Percentiles rank a stretch among this genome's conserved stretches.
Conservation (phyloP, 2,797 vertebrate species). For the Pitangus sulphuratus region DNA sequence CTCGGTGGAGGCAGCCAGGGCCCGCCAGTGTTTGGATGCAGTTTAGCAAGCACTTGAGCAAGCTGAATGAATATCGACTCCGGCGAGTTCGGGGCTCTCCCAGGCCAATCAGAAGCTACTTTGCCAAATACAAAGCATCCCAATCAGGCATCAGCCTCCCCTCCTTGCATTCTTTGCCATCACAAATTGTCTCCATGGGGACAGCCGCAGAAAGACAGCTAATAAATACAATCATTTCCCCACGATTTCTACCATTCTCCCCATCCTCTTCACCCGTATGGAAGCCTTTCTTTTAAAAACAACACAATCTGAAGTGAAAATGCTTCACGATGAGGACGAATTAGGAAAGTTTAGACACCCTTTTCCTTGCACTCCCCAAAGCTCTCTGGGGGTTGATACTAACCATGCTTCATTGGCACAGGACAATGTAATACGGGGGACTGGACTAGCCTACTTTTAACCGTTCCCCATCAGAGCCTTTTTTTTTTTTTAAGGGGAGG, state of each 20-base stretch:
- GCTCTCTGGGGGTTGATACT: slow-evolving; percentile 70
- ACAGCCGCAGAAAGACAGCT: slow-evolving; percentile 87
- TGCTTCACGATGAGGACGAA: slow-evolving; percentile 32
- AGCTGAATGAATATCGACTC: slow-evolving; percentile 98
- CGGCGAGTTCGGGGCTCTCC: slow-evolving; percentile 91
- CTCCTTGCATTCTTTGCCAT: slow-evolving; percentile 96
- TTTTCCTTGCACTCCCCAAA: slow-evolving; percentile 61
- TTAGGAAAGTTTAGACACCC: slow-evolving; percentile 65
- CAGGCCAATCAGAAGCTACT: slow-evolving; percentile 98
- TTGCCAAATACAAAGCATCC: slow-evolving; percentile 94
- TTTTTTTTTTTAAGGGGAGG: slow-evolving; percentile 58
- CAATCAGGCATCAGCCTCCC: slow-evolving; percentile 94
- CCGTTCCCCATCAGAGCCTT: slow-evolving; percentile 74
- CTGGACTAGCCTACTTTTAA: slow-evolving; percentile 77
- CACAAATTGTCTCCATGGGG: slow-evolving; percentile 98
- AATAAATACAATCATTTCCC: slow-evolving; percentile 90
- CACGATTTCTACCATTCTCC: slow-evolving; percentile 75
- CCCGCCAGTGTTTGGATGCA: slow-evolving; percentile 74
- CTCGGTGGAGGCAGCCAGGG: slow-evolving; percentile 52
- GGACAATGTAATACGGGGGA: slow-evolving; percentile 78
- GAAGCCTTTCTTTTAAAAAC: slow-evolving; percentile 17
- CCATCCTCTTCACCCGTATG: slow-evolving; percentile 40
- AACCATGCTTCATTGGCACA: slow-evolving; percentile 77
- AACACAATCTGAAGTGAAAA: slow-evolving; percentile 45
- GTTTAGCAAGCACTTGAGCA: slow-evolving; percentile 87